Percentiles rank a stretch among this genome's conserved stretches.
Evolutionary conservation across 2,888 invertebrate species (phyloP).

Genomic region (Leucoma salicis): DNA sequence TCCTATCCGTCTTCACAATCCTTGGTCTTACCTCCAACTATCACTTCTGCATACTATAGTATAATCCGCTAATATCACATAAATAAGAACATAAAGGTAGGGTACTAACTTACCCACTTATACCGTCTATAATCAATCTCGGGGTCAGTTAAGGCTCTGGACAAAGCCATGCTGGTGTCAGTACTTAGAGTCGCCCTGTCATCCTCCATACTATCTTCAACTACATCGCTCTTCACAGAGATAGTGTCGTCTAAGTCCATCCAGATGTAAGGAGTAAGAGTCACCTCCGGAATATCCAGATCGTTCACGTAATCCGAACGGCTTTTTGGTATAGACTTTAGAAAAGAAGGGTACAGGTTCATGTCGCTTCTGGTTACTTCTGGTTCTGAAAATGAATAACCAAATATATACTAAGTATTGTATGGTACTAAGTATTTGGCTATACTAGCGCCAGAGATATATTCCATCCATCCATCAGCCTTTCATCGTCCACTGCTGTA

Average conservation of each 20-base stretch:
- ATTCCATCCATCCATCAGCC: no score
- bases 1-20: no score
- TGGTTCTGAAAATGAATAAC: no score
- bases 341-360: slow-evolving; percentile 58
- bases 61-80: no score
- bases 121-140: slow-evolving; percentile 66
- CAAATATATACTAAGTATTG: no score
- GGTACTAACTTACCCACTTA: slow-evolving; percentile 48
- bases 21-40: no score
- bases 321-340: slow-evolving; percentile 58
- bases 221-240: slow-evolving; percentile 39
- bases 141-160: slow-evolving; percentile 70
- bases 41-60: no score
- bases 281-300: slow-evolving; percentile 59
- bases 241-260: slow-evolving; percentile 45
- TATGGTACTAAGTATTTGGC: no score
- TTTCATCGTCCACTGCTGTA: no score
- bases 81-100: not conserved
- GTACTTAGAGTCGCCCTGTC: slow-evolving; percentile 47
- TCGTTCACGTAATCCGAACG: slow-evolving; percentile 62
- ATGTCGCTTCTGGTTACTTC: no score
- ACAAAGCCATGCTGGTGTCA: slow-evolving; percentile 59
- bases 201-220: slow-evolving; percentile 42
- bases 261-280: slow-evolving; percentile 54
- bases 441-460: no score